These are phyloP conservation scores for Dinoponera quadriceps DNA, from an alignment of 1,140 invertebrate species.

Conservation along the genomic window DNA sequence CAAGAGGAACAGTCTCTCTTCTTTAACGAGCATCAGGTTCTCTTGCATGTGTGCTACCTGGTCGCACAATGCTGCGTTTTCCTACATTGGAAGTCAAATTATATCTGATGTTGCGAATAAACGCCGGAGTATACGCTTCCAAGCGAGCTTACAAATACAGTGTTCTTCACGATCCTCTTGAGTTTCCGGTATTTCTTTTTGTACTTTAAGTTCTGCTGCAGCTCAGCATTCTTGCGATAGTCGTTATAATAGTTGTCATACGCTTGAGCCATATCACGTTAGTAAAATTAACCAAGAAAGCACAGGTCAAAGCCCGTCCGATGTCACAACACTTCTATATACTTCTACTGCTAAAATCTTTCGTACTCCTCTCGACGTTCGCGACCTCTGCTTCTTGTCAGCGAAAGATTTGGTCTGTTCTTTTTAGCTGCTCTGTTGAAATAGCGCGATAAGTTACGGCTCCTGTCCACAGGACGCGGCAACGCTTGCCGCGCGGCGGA, in stretches of 20 bases:
- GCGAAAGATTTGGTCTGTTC: no score
- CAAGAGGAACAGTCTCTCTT: slow-evolving; percentile 91
- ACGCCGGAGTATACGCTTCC: background rate
- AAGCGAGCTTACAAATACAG: slow-evolving; percentile 85
- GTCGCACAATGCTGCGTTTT: slow-evolving; percentile 93
- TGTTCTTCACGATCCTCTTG: slow-evolving; percentile 85
- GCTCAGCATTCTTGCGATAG: slow-evolving; percentile 79
- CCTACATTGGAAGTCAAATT: slow-evolving; percentile 83
- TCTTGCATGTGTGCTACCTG: slow-evolving; percentile 92
- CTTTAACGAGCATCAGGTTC: slow-evolving; percentile 90
- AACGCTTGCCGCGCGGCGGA: no score
- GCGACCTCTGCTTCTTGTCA: no score
- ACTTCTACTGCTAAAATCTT: no score
- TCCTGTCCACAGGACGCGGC: no score
- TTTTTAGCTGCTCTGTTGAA: no score
- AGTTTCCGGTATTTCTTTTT: slow-evolving; percentile 86
- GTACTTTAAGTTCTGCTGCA: slow-evolving; percentile 84
- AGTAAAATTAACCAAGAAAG: slow-evolving; percentile 12
- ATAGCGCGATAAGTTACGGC: no score
- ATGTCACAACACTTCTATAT: no score
- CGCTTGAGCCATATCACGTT: slow-evolving; percentile 75
- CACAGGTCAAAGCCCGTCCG: no score
- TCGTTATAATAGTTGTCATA: slow-evolving; percentile 80
- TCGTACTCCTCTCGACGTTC: no score
- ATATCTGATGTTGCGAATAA: slow-evolving; percentile 46